Conservation (phyloP, 2,888 invertebrate species). For the Nudaria mundana region DNA sequence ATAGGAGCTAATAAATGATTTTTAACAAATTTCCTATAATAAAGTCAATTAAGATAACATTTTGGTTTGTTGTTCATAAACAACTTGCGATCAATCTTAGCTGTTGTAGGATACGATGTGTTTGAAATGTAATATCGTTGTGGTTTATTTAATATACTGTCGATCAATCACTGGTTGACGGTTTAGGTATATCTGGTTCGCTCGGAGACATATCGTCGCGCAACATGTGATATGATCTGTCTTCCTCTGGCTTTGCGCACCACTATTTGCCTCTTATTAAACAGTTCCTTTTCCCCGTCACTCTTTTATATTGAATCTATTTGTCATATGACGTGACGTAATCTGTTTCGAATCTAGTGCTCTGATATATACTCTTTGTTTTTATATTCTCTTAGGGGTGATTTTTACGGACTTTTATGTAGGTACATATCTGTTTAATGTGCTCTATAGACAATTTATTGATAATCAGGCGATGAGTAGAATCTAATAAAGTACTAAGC, state of each 20-base stretch:
- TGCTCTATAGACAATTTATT: background rate
- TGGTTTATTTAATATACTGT: slow-evolving; percentile 74
- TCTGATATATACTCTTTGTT: background rate
- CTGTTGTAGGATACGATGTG: slow-evolving; percentile 65
- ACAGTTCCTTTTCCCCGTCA: slow-evolving; percentile 18
- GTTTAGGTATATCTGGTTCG: slow-evolving; percentile 49
- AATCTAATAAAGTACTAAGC: no score
- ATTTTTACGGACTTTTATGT: background rate
- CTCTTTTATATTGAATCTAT: slow-evolving; percentile 22
- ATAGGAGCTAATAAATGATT: no score
- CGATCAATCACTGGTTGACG: slow-evolving; percentile 68
- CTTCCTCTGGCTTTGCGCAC: slow-evolving; percentile 13
- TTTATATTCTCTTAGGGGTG: background rate
- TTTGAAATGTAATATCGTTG: slow-evolving; percentile 72
- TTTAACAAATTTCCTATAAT: no score
- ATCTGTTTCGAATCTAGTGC: background rate
- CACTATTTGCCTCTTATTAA: slow-evolving; percentile 28
- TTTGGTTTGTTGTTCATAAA: slow-evolving; percentile 44
- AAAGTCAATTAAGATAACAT: no score
- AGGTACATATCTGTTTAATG: background rate
- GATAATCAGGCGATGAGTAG: no score
- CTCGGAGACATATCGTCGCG: slow-evolving; percentile 66
- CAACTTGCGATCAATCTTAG: slow-evolving; percentile 66
- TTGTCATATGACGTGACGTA: slow-evolving; percentile 5
- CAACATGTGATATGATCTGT: slow-evolving; percentile 55